Evolutionary conservation across 2,113 vertebrate species (phyloP), one percentile per base, ranked within the genome.

Genomic region (Lepus timidus): DNA sequence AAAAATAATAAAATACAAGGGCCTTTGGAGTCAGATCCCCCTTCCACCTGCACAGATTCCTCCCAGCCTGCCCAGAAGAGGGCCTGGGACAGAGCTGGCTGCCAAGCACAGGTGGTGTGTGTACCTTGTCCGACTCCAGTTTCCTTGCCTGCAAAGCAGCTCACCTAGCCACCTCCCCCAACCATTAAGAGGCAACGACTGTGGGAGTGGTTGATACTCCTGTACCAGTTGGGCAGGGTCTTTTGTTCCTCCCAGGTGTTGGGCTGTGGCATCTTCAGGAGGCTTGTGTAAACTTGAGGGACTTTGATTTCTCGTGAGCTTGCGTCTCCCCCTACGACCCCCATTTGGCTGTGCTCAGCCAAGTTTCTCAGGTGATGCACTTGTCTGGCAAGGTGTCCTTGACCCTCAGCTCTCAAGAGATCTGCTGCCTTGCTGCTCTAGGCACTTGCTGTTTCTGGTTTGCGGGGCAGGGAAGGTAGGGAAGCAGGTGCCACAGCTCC

Each of bases 321-420:
- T 36, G 73, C 12, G 1, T 78, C 51, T 84, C 27, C 62, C 3
- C 9, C 13, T 71, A 12, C 6, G 91, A 58, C 84, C 92, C 95
- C 85, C 33, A 36, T 85, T 88, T 9, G 31, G 82, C 86, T 97
- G 51, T 51, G 12, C 67, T 95, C n/a, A 22, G n/a, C 4, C 80
- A 96, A 75, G 4, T 80, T 65, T 76, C 96, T 87, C 10, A 27
- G 49, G 62, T 78, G 68, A 58, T 49, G n/a, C 13, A 8, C 39
- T 68, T 27, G 8, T 78, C 91, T 87, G 36, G 36, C 94, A 64
- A 51, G 86, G 61, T 20, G 64, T 95, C 29, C 16, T 78, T 65
- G 70, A 70, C 82, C 52, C 4, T 33, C 83, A 55, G 52, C 44
- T 64, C 67, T 52, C 29, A 80, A 96, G 65, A 85, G 52, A 93